Percentiles rank a stretch among this genome's conserved stretches.
phyloP scores from a whole-genome alignment of 1,140 invertebrate genomes.

The Pachypsylla venusta region DNA sequence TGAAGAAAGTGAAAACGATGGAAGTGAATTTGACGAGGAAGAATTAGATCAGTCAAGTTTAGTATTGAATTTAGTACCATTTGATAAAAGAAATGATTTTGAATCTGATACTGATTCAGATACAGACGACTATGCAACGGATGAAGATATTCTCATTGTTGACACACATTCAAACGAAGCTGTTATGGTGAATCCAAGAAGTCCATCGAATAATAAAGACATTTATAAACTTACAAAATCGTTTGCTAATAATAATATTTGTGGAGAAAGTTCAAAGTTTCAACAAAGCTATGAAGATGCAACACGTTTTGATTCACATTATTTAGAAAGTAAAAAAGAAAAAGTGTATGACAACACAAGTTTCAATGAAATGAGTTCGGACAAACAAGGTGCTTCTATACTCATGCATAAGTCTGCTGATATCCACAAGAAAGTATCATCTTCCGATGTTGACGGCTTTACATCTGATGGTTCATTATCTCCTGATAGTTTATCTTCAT shows the following conservation, averaged over 20 bases:
- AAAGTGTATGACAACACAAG: too few species aligned
- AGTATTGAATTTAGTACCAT: neutral
- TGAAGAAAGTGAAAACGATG: constrained; percentile 35
- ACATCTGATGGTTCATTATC: constrained; percentile 16
- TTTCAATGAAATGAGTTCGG: too few species aligned
- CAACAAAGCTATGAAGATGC: neutral
- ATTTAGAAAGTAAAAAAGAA: neutral
- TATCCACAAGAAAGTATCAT: neutral
- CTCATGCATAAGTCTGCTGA: too few species aligned
- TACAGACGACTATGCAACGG: constrained; percentile 11
- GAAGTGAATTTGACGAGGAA: neutral
- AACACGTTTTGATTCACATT: neutral
- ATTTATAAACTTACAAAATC: too few species aligned
- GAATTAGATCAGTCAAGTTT: constrained; percentile 4
- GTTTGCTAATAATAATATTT: too few species aligned
- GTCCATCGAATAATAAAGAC: too few species aligned
- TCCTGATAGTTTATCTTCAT: constrained; percentile 24
- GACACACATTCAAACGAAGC: constrained; percentile 39
- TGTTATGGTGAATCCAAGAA: constrained; percentile 21
- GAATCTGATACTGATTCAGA: neutral
- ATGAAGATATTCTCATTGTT: constrained; percentile 38
- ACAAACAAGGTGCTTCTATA: too few species aligned
- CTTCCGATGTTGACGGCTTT: neutral
- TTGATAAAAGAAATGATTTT: neutral
- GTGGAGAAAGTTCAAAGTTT: neutral